Base-by-base conservation (phyloP, 2,888 invertebrate species). In the Rhagium mordax region DNA sequence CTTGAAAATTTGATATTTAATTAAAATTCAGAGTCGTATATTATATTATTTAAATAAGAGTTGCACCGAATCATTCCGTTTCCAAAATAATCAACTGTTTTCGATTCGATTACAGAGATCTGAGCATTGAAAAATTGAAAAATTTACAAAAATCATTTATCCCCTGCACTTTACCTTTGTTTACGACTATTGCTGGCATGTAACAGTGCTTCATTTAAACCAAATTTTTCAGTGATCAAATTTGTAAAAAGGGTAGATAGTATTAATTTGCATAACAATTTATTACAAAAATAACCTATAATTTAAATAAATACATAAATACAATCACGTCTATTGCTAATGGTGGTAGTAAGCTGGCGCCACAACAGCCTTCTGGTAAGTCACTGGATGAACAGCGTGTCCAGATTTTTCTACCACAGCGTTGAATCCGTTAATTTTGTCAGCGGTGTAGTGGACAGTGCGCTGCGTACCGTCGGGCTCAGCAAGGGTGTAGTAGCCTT, bases 371-470 rank as follows among this genome's bases (percentile, higher is more conserved):
- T 70, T 70, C 18, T 20, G 4, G n/a, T 41, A 27, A 5, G 41
- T 16, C 48, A 70, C 53, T 18, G 81, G 81, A 62, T 81, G 78
- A 7, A 72, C 75, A 55, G 80, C 77, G n/a, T 77, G 78, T 60
- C 80, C 80, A 55, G 71, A 65, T 57, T 77, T 78, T 51, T 72
- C 74, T 16, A 81, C 81, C 1, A 80, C 73, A 21, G 92, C 91
- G 84, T 91, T 91, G 84, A 92, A 92, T 75, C 92, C 92, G 85
- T 41, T 87, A 83, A 85, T 84, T 79, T 91, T 90, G 78, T 91
- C 91, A 27, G 91, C 92, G 81, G 89, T 90, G 87, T 92, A 92
- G 80, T 91, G 91, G 33, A 92, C 92, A 81, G 90, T 91, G 84
- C 92, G 89, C 84, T 88, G 87, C 68, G 91, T 89, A 81, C 92